Evolutionary conservation across 2,888 invertebrate species (phyloP).

Genomic region (Drosophila ochracea): DNA sequence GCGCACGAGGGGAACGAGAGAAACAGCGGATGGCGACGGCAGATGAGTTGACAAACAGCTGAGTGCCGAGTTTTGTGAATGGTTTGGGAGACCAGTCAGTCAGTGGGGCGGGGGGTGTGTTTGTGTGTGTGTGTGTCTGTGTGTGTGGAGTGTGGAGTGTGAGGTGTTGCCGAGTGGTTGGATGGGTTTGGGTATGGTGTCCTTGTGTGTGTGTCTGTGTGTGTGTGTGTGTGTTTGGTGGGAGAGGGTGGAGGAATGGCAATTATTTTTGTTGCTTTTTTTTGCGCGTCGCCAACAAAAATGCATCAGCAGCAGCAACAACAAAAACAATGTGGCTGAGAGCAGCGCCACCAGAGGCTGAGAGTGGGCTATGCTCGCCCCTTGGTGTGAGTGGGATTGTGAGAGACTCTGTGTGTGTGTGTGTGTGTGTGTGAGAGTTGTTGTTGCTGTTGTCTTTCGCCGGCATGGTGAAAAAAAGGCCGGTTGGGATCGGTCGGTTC

Average conservation of each 20-base stretch:
- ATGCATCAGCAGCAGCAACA: constrained; percentile 52
- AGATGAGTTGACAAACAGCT: constrained; percentile 82
- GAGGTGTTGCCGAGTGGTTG: constrained; percentile 35
- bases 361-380: constrained; percentile 11
- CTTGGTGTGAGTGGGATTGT: constrained; percentile 20
- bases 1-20: constrained; percentile 29
- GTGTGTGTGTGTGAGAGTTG: constrained; percentile 31
- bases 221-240: neutral
- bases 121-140: neutral
- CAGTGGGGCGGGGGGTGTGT: constrained; percentile 23
- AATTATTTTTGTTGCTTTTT: constrained; percentile 78
- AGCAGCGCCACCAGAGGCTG: constrained; percentile 36
- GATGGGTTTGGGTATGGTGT: constrained; percentile 14
- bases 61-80: constrained; percentile 78
- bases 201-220: neutral
- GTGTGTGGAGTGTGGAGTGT: constrained; percentile 18
- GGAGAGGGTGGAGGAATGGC: constrained; percentile 42
- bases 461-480: constrained; percentile 77
- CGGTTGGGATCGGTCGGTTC: constrained; percentile 68
- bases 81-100: constrained; percentile 54
- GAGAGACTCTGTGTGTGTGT: constrained; percentile 14
- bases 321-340: constrained; percentile 38
- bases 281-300: constrained; percentile 67
- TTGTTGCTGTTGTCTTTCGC: constrained; percentile 72
- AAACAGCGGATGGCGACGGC: constrained; percentile 76